Evolutionary conservation across 2,113 vertebrate species (phyloP), one percentile per base, ranked within the genome.

Genomic region (Pachypanchax playfairii): DNA sequence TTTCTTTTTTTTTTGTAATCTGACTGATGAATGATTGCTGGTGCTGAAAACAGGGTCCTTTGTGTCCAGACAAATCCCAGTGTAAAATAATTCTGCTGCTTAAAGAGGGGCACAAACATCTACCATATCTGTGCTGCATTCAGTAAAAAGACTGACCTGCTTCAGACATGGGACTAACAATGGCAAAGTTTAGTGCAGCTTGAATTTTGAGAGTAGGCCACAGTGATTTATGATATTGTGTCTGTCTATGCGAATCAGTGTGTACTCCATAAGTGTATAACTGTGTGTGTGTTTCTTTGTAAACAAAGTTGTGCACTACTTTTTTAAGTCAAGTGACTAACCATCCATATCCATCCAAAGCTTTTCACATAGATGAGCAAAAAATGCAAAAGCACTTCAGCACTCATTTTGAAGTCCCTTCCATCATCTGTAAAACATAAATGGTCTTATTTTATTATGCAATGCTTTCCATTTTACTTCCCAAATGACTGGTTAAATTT

Each of bases 191-290:
- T 72, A 60, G 33, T 39, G 47, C 52, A 28, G 51, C 44, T 38
- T 57, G 62, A 26, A 60, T 76, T 35, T 43, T 24, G 1, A 62
- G 64, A 77, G 55, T 70, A 49, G 75, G 68, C 53, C 64, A 62
- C 49, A 1, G 31, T 82, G 67, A 76, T 75, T 80, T 75, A 86
- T 72, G 78, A 10, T 59, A 75, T 65, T 51, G 51, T 20, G 36
- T 54, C 46, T 52, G 24, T 66, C 39, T 60, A n/a, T 36, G 13
- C 18, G 10, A 67, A 35, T n/a, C 17, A 13, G 21, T 51, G 35
- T 49, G 43, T 47, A 53, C 68, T 41, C 39, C 7, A 24, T 7
- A 10, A 26, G 65, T 71, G 38, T 50, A 44, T 22, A 31, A 4
- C 25, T 36, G 33, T 54, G 11, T 31, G 24, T 51, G 44, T 47